Evolutionary conservation across 2,888 invertebrate species (phyloP), one percentile per base, ranked within the genome.

Genomic region (Fragum fragum): DNA sequence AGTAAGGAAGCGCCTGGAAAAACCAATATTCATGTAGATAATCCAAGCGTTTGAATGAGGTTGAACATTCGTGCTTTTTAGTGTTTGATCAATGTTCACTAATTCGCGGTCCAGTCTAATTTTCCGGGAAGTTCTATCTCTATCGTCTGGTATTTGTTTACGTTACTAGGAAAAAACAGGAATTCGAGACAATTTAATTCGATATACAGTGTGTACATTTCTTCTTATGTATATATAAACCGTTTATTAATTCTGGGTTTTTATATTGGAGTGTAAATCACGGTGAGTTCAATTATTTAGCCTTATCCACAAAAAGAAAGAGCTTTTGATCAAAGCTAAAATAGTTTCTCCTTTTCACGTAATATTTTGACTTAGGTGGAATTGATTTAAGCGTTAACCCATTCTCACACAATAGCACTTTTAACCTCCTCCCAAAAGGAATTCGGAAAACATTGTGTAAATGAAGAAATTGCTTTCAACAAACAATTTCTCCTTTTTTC

Each of bases 11-110:
- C 3, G 47, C 47, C 14, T 47, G 47, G 47, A 47, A 47, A 36
- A 47, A 47, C 47, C 47, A 47, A 47, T 47, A 47, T 47, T 47
- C 47, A 47, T 47, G 47, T 47, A 47, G 47, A 47, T 47, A 18
- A 47, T 47, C 47, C 14, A 47, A 47, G 47, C 47, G n/a, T 47
- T 47, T 47, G 47, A 47, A 47, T 47, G 47, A 47, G 47, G 47
- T 47, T 47, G 47, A 47, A 47, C 47, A 47, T 47, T 47, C 47
- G 47, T 47, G 47, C 47, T 47, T 47, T 47, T 47, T 47, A 47
- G 47, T 47, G 47, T 47, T 47, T 47, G 47, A 47, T 47, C 47
- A 47, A 47, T 47, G 14, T 47, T 18, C n/a, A 47, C n/a, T 14
- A 47, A 47, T 47, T 18, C n/a, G 14, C 14, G n/a, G 47, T n/a